A percentile compares a stretch with the other conserved stretches of the same genome.
phyloP scores from a whole-genome alignment of 2,888 invertebrate genomes.

The Sturmia bella region DNA sequence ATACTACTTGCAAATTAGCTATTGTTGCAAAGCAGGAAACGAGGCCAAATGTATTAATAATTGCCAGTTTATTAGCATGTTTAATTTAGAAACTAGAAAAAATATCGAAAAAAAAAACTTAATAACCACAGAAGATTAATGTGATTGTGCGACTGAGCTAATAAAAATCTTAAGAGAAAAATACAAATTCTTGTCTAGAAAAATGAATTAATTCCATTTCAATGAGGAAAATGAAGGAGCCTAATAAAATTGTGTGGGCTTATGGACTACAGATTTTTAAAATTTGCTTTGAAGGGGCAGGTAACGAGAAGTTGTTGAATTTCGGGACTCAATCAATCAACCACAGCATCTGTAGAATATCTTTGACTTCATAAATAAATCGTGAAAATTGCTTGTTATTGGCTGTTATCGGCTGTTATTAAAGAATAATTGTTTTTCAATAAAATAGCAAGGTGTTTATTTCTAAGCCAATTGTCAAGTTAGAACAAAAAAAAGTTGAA shows the following conservation, averaged over 20 bases:
- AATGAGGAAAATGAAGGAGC: no score
- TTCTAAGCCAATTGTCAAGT: slow-evolving; percentile 71
- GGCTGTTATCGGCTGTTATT: slow-evolving; percentile 19
- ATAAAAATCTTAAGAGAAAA: slow-evolving; percentile 4
- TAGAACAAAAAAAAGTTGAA: slow-evolving; percentile 57
- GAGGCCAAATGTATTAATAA: slow-evolving; percentile 14
- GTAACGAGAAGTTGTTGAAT: not conserved
- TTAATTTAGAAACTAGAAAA: slow-evolving; percentile 59
- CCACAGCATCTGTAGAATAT: not conserved
- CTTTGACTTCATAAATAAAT: slow-evolving; percentile 5
- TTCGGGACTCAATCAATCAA: no score
- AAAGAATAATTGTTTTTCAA: slow-evolving; percentile 57
- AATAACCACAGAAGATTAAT: slow-evolving; percentile 53
- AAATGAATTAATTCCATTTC: no score
- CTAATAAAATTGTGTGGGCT: slow-evolving; percentile 3
- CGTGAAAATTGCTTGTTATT: slow-evolving; percentile 49
- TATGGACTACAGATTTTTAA: not conserved
- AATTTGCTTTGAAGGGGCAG: slow-evolving; percentile 10
- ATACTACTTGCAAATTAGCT: no score
- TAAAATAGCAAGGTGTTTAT: slow-evolving; percentile 75
- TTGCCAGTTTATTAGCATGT: slow-evolving; percentile 53
- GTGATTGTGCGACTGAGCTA: slow-evolving; percentile 30
- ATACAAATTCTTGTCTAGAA: slow-evolving; percentile 28
- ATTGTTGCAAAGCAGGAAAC: no score
- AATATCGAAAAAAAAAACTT: slow-evolving; percentile 5